Conservation (phyloP, 2,797 vertebrate genomes). For the Setipinna tenuifilis region DNA sequence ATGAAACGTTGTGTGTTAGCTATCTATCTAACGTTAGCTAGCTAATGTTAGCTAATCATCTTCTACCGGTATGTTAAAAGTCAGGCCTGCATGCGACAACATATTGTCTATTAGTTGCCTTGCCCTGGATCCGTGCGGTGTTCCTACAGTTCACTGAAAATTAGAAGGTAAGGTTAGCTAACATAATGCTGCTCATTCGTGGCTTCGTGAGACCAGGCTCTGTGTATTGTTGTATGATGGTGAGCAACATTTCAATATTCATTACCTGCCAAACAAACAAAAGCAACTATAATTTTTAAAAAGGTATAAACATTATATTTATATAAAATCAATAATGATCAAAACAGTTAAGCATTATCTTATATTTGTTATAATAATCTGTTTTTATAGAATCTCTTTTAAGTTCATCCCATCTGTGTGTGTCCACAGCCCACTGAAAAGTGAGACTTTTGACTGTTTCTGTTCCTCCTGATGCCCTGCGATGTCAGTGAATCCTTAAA, state of each 20-base stretch:
- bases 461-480: too few relatives aligned
- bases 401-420: background rate
- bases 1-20: background rate
- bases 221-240: background rate
- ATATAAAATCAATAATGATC: background rate
- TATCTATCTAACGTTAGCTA: too few relatives aligned
- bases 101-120: too few relatives aligned
- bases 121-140: too few relatives aligned
- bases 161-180: background rate
- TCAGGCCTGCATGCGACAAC: background rate
- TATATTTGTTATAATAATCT: background rate
- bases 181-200: constrained; percentile 21
- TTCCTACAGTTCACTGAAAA: background rate
- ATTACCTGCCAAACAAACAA: constrained; percentile 13
- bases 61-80: background rate
- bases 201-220: too few relatives aligned
- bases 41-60: background rate
- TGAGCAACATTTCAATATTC: constrained; percentile 20
- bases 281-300: constrained; percentile 27
- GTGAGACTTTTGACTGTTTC: too few relatives aligned
- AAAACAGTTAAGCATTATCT: background rate
- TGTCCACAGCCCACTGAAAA: background rate
- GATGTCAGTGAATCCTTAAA: too few relatives aligned
- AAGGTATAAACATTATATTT: background rate
- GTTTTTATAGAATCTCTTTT: background rate